phyloP scores from a whole-genome alignment of 2,797 vertebrate genomes.

The Diglossa cyanea region DNA sequence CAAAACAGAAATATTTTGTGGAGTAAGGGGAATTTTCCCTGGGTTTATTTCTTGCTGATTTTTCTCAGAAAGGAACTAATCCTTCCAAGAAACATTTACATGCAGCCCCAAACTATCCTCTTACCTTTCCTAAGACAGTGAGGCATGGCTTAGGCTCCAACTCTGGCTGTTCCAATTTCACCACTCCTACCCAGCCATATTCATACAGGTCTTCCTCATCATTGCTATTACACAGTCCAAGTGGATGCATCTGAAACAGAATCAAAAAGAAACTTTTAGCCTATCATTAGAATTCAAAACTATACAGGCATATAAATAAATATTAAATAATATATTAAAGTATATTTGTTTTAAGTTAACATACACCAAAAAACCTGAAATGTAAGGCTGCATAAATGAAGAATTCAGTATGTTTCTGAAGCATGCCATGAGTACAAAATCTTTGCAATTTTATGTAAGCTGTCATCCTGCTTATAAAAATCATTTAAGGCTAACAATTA shows the following conservation, averaged over 20 bases:
- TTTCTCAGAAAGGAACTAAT: background rate
- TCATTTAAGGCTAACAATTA: background rate
- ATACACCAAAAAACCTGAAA: background rate
- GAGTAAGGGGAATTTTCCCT: background rate
- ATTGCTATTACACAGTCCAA: slow-evolving; percentile 96
- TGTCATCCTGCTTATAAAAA: background rate
- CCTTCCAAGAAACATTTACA: background rate
- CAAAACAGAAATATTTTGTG: background rate
- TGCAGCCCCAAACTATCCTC: background rate
- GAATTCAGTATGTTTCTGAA: background rate
- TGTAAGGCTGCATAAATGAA: background rate
- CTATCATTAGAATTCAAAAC: background rate
- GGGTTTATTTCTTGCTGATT: background rate
- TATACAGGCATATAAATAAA: background rate
- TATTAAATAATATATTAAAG: background rate
- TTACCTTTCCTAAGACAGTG: slow-evolving; percentile 96
- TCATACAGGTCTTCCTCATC: slow-evolving; percentile 97
- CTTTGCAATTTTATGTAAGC: background rate
- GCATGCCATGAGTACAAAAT: background rate
- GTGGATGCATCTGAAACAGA: slow-evolving; percentile 90
- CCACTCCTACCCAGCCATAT: slow-evolving; percentile 98
- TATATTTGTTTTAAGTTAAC: background rate
- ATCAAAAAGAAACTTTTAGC: background rate
- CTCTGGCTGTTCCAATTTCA: slow-evolving; percentile 95
- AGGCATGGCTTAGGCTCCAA: slow-evolving; percentile 94